Percentiles rank a stretch among this genome's conserved stretches.
These are phyloP conservation scores for Aporophyla nigra DNA, from an alignment of 2,888 invertebrate species.

Conservation along the genomic window DNA sequence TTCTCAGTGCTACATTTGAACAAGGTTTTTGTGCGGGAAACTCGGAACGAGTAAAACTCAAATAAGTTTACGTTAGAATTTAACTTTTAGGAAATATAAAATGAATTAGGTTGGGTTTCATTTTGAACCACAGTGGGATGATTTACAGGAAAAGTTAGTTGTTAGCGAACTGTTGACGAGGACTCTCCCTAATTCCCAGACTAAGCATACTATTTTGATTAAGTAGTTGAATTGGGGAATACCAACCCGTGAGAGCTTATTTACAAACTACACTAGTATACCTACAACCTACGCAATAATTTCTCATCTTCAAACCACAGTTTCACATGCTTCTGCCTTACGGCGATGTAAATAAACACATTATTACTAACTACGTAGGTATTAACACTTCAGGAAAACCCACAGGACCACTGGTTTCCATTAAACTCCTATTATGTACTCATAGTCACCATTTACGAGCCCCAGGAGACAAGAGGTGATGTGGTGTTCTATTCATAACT, in stretches of 20 bases:
- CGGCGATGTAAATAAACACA: slow-evolving; percentile 31
- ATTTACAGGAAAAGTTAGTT: slow-evolving; percentile 33
- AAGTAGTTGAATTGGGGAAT: background rate
- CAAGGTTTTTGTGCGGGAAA: slow-evolving; percentile 22
- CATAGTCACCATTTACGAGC: slow-evolving; percentile 41
- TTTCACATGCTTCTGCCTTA: background rate
- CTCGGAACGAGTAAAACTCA: slow-evolving; percentile 15
- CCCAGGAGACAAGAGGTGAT: slow-evolving; percentile 45
- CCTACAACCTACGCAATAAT: background rate
- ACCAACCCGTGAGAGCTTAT: background rate
- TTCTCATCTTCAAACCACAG: background rate
- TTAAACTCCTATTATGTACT: slow-evolving; percentile 37
- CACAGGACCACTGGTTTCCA: slow-evolving; percentile 10
- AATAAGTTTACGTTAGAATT: slow-evolving; percentile 39
- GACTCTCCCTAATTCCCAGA: background rate
- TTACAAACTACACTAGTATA: background rate
- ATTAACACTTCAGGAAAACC: slow-evolving; percentile 31
- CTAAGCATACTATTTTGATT: background rate
- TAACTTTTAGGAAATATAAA: slow-evolving; percentile 43
- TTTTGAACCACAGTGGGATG: slow-evolving; percentile 19
- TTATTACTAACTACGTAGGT: slow-evolving; percentile 13
- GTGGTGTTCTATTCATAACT: slow-evolving; percentile 46
- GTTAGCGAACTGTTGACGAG: slow-evolving; percentile 8
- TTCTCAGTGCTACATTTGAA: slow-evolving; percentile 8
- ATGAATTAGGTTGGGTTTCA: slow-evolving; percentile 37